Base-by-base conservation (phyloP, 2,888 invertebrate genomes). In the Catocala nupta region DNA sequence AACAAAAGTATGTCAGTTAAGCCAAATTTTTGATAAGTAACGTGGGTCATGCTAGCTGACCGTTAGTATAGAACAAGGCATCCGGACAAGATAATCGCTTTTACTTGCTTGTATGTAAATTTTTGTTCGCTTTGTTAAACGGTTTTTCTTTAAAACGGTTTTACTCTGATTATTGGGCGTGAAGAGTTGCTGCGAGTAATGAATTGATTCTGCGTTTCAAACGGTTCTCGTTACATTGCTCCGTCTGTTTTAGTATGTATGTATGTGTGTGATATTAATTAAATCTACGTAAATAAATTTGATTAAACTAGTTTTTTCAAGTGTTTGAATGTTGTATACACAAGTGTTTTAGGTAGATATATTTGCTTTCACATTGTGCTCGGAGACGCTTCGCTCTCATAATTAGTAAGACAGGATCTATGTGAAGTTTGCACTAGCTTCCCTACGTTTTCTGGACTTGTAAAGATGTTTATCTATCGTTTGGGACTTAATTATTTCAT, bases 151-250 rank as follows among this genome's bases (percentile, higher is more conserved):
- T 81, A 80, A 85, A 90, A 87, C 83, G 81, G 88, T 87, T 85
- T 83, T 87, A 86, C 85, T 85, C 89, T 88, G 88, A 80, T 90
- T 90, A 91, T 88, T 84, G 81, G 82, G 87, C 91, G 90, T 91
- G 89, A 91, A 91, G 82, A 78, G 70, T 72, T 75, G 70, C 73
- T 80, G 78, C 36, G 78, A 73, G 78, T 25, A 74, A 74, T 78
- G 78, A 79, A 81, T 85, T 81, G 77, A 80, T 78, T 80, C 74
- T 73, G 74, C 63, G 74, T 67, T 80, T 70, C 53, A 67, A 80
- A 78, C 64, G 65, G 65, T 70, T 51, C 65, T 65, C 39, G 73
- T 73, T 73, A 59, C 65, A 53, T 69, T 51, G 52, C 48, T 54
- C 50, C 59, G 58, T 58, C 59, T 64, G 43, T 68, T 57, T n/a